Evolutionary conservation across 2,797 vertebrate species (phyloP).

Genomic region (Sorex maritimensis): DNA sequence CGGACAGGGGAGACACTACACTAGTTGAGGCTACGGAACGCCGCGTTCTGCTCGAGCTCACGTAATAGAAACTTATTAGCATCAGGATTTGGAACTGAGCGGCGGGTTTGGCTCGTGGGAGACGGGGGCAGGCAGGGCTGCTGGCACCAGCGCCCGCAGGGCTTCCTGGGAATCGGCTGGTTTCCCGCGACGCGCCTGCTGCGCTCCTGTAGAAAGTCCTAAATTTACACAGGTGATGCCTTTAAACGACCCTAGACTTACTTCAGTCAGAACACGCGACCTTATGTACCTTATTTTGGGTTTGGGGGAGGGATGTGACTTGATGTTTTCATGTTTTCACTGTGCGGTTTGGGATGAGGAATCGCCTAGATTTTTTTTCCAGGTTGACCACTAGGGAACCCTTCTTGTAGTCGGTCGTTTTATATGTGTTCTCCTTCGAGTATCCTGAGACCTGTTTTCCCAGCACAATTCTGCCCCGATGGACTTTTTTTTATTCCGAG

Average conservation of each 20-base stretch:
- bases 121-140: constrained; percentile 81
- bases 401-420: constrained; percentile 76
- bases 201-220: constrained; percentile 69
- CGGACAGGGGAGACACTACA: constrained; percentile 96
- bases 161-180: constrained; percentile 64
- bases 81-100: constrained; percentile 84
- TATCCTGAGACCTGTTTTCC: constrained; percentile 58
- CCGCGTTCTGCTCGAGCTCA: constrained; percentile 92
- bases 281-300: constrained; percentile 67
- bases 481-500: constrained; percentile 60
- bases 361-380: constrained; percentile 81
- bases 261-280: too few relatives aligned
- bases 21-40: constrained; percentile 93
- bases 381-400: constrained; percentile 60
- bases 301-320: background rate
- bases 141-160: constrained; percentile 69
- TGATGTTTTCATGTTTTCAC: constrained; percentile 60
- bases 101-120: constrained; percentile 80
- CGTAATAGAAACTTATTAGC: constrained; percentile 87
- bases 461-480: constrained; percentile 77
- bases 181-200: too few relatives aligned
- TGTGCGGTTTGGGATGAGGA: constrained; percentile 81
- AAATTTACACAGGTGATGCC: constrained; percentile 77
- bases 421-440: constrained; percentile 63
- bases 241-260: constrained; percentile 79